These are phyloP conservation scores for Rhinichthys klamathensis DNA, from an alignment of 2,113 vertebrate genomes.

Conservation along the genomic window DNA sequence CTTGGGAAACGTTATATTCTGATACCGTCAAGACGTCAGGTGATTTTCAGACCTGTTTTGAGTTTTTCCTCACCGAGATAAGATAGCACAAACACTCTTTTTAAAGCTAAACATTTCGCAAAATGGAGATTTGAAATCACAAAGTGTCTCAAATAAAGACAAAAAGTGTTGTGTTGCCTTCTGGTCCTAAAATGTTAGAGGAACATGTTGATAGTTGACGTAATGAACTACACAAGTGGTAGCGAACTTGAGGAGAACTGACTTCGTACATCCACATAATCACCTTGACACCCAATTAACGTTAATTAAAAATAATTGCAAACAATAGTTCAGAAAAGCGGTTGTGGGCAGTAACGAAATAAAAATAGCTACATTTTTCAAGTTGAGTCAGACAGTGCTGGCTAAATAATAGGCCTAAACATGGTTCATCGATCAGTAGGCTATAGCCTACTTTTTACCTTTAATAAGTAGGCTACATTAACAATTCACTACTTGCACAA, in stretches of 20 bases:
- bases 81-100: not conserved
- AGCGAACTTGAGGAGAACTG: too few species aligned
- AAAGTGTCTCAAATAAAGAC: not conserved
- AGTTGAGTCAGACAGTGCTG: too few species aligned
- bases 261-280: not conserved
- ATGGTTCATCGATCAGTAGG: too few species aligned
- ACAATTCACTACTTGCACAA: too few species aligned
- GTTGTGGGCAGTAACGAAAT: too few species aligned
- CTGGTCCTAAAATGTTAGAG: not conserved
- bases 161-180: not conserved
- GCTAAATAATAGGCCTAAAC: too few species aligned
- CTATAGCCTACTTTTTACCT: too few species aligned
- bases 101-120: not conserved
- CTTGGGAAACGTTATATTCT: conserved; percentile 17
- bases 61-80: not conserved
- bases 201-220: not conserved
- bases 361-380: too few species aligned
- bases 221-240: not conserved
- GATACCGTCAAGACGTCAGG: not conserved
- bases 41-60: not conserved
- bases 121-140: not conserved
- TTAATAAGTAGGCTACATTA: too few species aligned
- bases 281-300: not conserved
- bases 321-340: not conserved
- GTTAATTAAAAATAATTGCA: not conserved